Conservation (phyloP, 2,113 vertebrate genomes). For the Neopipo cinnamomea region DNA sequence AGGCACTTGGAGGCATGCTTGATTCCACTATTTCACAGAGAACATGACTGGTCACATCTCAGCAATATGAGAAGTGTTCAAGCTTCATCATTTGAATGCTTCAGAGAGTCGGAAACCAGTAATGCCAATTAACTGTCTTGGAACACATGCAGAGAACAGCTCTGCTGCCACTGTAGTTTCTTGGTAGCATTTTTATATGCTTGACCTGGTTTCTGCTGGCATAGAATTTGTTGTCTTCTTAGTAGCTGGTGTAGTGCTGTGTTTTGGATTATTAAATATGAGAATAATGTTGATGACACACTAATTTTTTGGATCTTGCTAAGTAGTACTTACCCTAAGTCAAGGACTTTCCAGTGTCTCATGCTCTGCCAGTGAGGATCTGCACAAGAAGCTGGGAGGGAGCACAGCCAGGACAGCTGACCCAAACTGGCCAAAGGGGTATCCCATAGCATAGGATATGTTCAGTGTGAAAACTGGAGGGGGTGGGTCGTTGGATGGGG, state of each 20-base stretch:
- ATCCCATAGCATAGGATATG: background rate
- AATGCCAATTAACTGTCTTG: background rate
- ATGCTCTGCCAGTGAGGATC: background rate
- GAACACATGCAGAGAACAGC: background rate
- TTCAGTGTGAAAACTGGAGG: background rate
- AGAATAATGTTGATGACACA: background rate
- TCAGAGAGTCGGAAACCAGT: background rate
- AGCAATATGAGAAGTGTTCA: background rate
- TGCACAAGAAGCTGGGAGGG: background rate
- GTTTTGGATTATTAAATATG: background rate
- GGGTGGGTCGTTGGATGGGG: background rate
- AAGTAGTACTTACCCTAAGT: background rate
- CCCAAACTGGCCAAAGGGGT: background rate
- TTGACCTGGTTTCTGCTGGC: background rate
- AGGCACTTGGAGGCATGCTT: background rate
- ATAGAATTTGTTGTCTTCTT: background rate
- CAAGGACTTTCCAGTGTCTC: background rate
- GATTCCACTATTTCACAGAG: background rate
- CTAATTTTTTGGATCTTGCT: background rate
- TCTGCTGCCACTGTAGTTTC: background rate
- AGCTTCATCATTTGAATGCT: background rate
- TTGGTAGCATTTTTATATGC: background rate
- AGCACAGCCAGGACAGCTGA: background rate
- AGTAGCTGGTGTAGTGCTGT: background rate
- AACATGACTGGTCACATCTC: background rate